Evolutionary conservation across 2,113 vertebrate genomes (phyloP).

Genomic region (Festucalex cinctus): DNA sequence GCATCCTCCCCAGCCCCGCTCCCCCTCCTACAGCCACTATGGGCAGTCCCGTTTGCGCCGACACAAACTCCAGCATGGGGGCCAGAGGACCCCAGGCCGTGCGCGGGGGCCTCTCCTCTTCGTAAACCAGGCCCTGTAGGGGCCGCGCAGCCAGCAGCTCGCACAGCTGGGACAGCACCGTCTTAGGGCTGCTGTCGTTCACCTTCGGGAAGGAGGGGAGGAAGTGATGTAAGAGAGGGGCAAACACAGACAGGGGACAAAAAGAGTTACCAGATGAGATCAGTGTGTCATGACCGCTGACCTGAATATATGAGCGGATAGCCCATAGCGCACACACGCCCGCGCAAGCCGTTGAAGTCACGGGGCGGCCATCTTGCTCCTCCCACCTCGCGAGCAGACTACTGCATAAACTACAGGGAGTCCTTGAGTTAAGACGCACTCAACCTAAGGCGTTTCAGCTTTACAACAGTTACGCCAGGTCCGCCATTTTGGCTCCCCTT

Average conservation of each 20-base stretch:
- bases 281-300: constrained; percentile 30
- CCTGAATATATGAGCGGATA: too few species aligned
- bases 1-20: constrained; percentile 88
- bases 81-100: constrained; percentile 80
- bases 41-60: constrained; percentile 91
- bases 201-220: constrained; percentile 65
- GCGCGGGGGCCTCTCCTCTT: constrained; percentile 82
- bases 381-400: too few species aligned
- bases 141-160: constrained; percentile 88
- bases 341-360: too few species aligned
- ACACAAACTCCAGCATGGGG: constrained; percentile 93
- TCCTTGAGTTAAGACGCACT: too few species aligned
- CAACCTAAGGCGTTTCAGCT: too few species aligned
- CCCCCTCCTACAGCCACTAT: constrained; percentile 92
- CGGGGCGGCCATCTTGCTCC: too few species aligned
- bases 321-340: too few species aligned
- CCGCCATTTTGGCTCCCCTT: too few species aligned
- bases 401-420: too few species aligned
- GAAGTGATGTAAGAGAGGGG: constrained; percentile 12
- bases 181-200: constrained; percentile 92
- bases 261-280: constrained; percentile 5
- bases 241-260: constrained; percentile 5
- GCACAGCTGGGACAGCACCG: constrained; percentile 89
- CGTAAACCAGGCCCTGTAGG: constrained; percentile 92
- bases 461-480: too few species aligned